Base-by-base conservation (phyloP, 1,140 invertebrate genomes). In the Harpegnathos saltator region DNA sequence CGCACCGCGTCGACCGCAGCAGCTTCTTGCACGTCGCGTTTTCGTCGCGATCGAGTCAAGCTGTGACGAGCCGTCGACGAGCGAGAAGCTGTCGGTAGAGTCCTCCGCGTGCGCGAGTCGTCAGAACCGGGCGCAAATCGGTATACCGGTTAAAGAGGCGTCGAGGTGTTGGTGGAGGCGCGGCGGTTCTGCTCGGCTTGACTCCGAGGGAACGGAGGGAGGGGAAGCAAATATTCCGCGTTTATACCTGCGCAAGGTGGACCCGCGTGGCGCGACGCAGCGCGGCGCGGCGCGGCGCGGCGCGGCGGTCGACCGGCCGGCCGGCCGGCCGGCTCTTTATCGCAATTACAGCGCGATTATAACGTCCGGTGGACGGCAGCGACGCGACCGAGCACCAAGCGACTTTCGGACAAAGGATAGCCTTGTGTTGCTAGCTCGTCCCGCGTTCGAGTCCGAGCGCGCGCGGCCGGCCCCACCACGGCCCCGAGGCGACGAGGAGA, bases 401-500 rank as follows among this genome's bases (percentile, higher is more conserved):
- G 88, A 89, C 91, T 92, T 92, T 93, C 88, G 91, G 91, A 93
- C 91, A 93, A 93, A 92, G 91, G 89, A 91, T 91, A 92, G 91
- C 92, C 92, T 92, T 92, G 91, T 91, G 83, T 66, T 11, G 7
- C 38, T 44, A 3, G 74, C 33, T 14, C 50, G 61, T 77, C 52
- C 82, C 84, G 84, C 83, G 82, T n/a, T n/a, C 83, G 68, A 83
- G 83, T 85, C 85, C 29, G 29, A 33, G 83, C 59, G 56, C 66
- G 83, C 61, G n/a, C n/a, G n/a, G n/a, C n/a, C n/a, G 86, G 88
- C 87, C 91, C 90, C 89, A 89, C 90, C 86, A 90, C 56, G 68
- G 80, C 54, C n/a, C n/a, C n/a, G n/a, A n/a, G n/a, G n/a, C n/a
- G n/a, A n/a, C n/a, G n/a, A n/a, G n/a, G n/a, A n/a, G n/a, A n/a